These are phyloP conservation scores for Paedocypris micromegethes DNA, from an alignment of 2,797 vertebrate genomes.

Conservation along the genomic window DNA sequence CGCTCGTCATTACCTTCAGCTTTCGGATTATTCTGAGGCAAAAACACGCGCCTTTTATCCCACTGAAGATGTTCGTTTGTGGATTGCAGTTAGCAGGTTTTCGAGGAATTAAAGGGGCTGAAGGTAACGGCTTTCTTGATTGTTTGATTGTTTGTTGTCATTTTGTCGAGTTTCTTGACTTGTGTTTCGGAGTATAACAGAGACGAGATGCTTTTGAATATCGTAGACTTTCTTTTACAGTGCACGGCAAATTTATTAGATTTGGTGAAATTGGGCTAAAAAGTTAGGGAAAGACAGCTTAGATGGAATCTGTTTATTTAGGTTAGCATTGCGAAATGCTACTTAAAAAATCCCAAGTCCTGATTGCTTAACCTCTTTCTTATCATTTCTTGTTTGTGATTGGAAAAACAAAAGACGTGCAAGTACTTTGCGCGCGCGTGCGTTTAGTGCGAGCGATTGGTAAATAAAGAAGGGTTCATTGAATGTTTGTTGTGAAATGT, in stretches of 20 bases:
- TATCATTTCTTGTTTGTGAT: constrained; percentile 9
- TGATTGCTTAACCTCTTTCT: constrained; percentile 23
- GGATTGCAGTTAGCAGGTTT: constrained; percentile 23
- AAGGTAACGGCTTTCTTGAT: constrained; percentile 25
- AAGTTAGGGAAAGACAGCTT: too few relatives aligned
- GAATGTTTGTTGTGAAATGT: too few relatives aligned
- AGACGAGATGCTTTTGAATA: too few relatives aligned
- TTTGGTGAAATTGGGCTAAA: too few relatives aligned
- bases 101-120: constrained; percentile 32
- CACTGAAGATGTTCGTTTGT: constrained; percentile 40
- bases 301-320: background rate
- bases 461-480: too few relatives aligned
- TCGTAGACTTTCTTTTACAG: too few relatives aligned
- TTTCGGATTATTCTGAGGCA: constrained; percentile 32
- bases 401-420: background rate
- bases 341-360: constrained; percentile 12
- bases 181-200: too few relatives aligned
- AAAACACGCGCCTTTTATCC: constrained; percentile 4
- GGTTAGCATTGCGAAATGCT: constrained; percentile 25
- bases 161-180: background rate
- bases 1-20: background rate
- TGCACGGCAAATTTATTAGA: too few relatives aligned
- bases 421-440: background rate
- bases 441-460: too few relatives aligned
- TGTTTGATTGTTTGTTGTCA: background rate